Conservation (phyloP, 2,888 invertebrate species). For the Leucozona laternaria region DNA sequence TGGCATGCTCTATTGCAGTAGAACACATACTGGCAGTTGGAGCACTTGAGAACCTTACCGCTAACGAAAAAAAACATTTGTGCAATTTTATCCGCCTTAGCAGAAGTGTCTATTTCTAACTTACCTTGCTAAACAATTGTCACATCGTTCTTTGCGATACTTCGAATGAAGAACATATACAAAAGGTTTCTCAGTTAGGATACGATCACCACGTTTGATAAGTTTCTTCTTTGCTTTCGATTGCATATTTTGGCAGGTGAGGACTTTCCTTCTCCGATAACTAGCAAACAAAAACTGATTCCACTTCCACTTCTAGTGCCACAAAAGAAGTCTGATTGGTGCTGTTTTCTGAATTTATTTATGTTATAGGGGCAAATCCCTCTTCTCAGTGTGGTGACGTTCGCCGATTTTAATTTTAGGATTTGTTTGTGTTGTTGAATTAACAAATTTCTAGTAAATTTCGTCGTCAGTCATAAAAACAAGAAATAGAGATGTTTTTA, state of each 20-base stretch:
- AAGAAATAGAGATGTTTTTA: constrained; percentile 38
- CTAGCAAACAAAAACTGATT: constrained; percentile 34
- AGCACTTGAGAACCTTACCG: constrained; percentile 90
- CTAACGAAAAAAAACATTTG: constrained; percentile 83
- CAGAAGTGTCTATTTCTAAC: constrained; percentile 76
- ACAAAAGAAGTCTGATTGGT: constrained; percentile 5
- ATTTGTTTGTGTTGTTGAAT: constrained; percentile 46
- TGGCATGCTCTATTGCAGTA: constrained; percentile 94
- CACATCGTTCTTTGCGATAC: constrained; percentile 89
- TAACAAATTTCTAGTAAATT: constrained; percentile 12
- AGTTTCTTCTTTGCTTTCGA: constrained; percentile 53
- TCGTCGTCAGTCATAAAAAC: constrained; percentile 55
- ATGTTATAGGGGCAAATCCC: constrained; percentile 35
- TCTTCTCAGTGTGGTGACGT: constrained; percentile 52
- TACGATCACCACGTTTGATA: constrained; percentile 86
- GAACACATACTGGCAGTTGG: constrained; percentile 91
- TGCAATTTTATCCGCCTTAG: neutral
- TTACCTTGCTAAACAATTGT: constrained; percentile 90
- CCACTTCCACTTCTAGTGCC: constrained; percentile 11
- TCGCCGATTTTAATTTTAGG: constrained; percentile 57
- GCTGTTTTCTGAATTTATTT: constrained; percentile 31
- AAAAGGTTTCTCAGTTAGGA: constrained; percentile 90
- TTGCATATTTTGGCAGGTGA: constrained; percentile 45
- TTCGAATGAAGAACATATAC: constrained; percentile 89
- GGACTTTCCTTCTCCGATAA: constrained; percentile 16